phyloP scores from a whole-genome alignment of 2,113 vertebrate species.

The Oreotrochilus melanogaster region DNA sequence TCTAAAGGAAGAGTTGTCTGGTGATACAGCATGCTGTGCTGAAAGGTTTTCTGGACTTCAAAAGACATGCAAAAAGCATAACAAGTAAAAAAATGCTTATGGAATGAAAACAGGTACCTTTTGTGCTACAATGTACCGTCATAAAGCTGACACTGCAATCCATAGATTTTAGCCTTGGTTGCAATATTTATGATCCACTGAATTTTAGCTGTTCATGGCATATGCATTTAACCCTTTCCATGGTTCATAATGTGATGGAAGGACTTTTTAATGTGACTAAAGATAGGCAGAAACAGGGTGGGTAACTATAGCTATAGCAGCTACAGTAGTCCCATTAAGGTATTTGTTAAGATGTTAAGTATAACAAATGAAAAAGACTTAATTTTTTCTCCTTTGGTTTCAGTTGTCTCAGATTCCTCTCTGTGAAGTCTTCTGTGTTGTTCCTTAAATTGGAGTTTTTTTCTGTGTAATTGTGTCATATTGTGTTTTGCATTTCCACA shows the following conservation, averaged over 20 bases:
- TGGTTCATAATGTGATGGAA: background rate
- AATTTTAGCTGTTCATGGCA: background rate
- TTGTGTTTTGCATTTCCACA: background rate
- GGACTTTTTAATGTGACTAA: background rate
- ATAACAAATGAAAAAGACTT: background rate
- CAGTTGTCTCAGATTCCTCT: background rate
- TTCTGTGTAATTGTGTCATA: background rate
- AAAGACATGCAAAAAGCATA: background rate
- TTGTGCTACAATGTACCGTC: background rate
- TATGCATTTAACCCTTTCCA: background rate
- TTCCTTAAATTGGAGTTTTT: background rate
- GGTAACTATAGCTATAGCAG: background rate
- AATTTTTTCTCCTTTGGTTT: background rate
- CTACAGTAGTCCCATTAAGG: background rate
- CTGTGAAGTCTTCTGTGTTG: background rate
- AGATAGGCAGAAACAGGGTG: background rate
- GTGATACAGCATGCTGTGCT: background rate
- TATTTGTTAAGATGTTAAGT: background rate
- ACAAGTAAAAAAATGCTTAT: conserved; percentile 19
- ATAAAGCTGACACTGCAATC: background rate
- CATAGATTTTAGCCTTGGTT: conserved; percentile 7
- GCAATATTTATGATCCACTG: background rate
- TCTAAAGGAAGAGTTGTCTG: conserved; percentile 3
- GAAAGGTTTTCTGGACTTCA: conserved; percentile 25
- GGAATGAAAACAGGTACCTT: conserved; percentile 23